A percentile compares a stretch with the other conserved stretches of the same genome.
Conservation (phyloP, 2,797 vertebrate genomes). For the Lagorchestes hirsutus region DNA sequence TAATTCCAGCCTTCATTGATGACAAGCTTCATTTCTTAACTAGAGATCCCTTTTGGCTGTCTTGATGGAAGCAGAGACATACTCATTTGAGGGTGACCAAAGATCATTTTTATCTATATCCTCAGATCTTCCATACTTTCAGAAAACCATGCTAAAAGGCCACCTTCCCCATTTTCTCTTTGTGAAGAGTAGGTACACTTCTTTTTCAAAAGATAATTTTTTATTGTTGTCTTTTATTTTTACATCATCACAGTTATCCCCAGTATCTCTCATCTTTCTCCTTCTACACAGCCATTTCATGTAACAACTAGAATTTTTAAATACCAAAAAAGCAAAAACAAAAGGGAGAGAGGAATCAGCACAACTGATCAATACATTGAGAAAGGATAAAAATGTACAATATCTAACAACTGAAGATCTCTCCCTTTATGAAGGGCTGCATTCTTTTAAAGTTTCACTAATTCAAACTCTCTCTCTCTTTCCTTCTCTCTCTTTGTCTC, state of each 20-base stretch:
- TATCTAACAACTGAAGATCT: neutral
- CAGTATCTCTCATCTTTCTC: neutral
- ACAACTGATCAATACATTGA: neutral
- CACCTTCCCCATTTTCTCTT: slow-evolving; percentile 20
- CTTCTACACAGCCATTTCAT: neutral
- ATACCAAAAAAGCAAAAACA: neutral
- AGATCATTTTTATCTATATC: slow-evolving; percentile 16
- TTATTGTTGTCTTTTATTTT: neutral
- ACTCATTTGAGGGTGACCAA: slow-evolving; percentile 59
- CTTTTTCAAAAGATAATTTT: neutral
- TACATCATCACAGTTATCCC: neutral
- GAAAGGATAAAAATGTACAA: neutral
- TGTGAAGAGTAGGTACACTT: neutral
- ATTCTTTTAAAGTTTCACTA: neutral
- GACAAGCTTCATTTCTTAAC: slow-evolving; percentile 58
- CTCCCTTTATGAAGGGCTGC: neutral
- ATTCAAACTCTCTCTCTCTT: neutral
- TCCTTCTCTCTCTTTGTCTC: too few relatives aligned
- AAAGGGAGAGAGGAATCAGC: neutral
- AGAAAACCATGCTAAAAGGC: slow-evolving; percentile 46
- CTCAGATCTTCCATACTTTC: slow-evolving; percentile 31
- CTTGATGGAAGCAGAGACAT: slow-evolving; percentile 38
- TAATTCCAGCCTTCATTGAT: slow-evolving; percentile 71
- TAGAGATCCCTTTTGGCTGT: slow-evolving; percentile 39
- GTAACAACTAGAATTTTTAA: neutral